Conservation (phyloP, 1,140 invertebrate species). For the Drosophila rufa region DNA sequence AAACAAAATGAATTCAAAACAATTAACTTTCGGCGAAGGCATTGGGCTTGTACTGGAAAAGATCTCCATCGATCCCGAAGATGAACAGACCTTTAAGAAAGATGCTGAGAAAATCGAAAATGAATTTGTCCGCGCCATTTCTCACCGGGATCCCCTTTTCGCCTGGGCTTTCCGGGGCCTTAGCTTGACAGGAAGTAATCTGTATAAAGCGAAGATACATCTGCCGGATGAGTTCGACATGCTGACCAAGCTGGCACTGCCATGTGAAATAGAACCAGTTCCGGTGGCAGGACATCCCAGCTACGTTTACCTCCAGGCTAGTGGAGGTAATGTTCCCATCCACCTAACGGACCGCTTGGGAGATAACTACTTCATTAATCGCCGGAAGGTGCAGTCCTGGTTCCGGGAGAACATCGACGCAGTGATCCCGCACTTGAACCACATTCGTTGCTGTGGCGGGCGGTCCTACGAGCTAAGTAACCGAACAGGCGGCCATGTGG, state of each 20-base stretch:
- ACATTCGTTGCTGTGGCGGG: slow-evolving; percentile 5
- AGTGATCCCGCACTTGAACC: slow-evolving; percentile 29
- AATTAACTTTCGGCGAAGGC: slow-evolving; percentile 28
- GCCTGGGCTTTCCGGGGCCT: slow-evolving; percentile 33
- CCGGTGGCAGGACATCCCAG: neutral
- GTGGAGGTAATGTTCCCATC: neutral
- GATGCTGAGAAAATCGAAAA: slow-evolving; percentile 52
- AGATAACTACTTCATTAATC: slow-evolving; percentile 26
- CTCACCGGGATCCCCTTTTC: slow-evolving; percentile 34
- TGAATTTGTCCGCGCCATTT: slow-evolving; percentile 30
- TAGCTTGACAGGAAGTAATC: slow-evolving; percentile 44
- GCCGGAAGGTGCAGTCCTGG: slow-evolving; percentile 44
- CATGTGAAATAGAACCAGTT: slow-evolving; percentile 14
- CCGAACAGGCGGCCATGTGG: slow-evolving; percentile 34
- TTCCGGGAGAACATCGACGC: slow-evolving; percentile 34
- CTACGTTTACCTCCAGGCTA: slow-evolving; percentile 23
- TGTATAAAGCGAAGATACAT: slow-evolving; percentile 29
- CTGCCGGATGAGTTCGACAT: slow-evolving; percentile 63
- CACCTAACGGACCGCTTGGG: slow-evolving; percentile 7
- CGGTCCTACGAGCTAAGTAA: slow-evolving; percentile 39
- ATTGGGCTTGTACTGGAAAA: slow-evolving; percentile 37
- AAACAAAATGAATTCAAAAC: neutral
- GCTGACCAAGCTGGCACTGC: slow-evolving; percentile 27
- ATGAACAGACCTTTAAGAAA: slow-evolving; percentile 13
- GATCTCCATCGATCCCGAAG: slow-evolving; percentile 18